These are phyloP conservation scores for Gastrophysa polygoni DNA, from an alignment of 2,888 invertebrate species.

Conservation along the genomic window DNA sequence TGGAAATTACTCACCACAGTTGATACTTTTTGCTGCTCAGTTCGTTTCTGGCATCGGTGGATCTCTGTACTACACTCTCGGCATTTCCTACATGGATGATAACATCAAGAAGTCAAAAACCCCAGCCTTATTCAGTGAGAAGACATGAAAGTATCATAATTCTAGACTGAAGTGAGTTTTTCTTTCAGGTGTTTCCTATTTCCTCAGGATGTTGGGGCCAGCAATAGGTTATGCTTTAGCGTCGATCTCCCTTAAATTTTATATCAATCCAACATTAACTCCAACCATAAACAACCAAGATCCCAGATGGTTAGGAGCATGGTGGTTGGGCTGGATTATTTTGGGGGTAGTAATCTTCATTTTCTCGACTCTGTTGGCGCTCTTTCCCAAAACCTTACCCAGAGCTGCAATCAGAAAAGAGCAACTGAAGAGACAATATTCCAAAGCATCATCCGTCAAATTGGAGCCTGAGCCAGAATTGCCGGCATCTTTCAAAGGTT, in stretches of 20 bases:
- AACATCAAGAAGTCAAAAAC: conserved; percentile 77
- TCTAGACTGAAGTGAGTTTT: not conserved
- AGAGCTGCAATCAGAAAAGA: conserved; percentile 66
- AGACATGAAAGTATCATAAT: not conserved
- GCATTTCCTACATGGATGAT: conserved; percentile 77
- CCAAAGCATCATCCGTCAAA: conserved; percentile 34
- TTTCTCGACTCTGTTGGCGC: conserved; percentile 66
- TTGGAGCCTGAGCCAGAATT: conserved; percentile 47
- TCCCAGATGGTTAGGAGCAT: conserved; percentile 82
- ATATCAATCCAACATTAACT: conserved; percentile 68
- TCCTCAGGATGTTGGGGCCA: conserved; percentile 72
- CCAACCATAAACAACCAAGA: conserved; percentile 70
- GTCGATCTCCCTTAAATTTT: conserved; percentile 68
- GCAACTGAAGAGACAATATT: conserved; percentile 45
- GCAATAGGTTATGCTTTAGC: conserved; percentile 71
- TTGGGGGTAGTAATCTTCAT: conserved; percentile 65
- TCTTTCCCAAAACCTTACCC: conserved; percentile 74
- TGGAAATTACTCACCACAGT: conserved; percentile 65
- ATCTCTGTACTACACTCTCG: conserved; percentile 71
- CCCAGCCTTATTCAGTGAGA: conserved; percentile 71
- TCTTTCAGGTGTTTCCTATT: conserved; percentile 67
- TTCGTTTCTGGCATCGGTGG: conserved; percentile 75
- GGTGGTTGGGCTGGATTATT: conserved; percentile 80
- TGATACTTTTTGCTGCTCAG: conserved; percentile 70
- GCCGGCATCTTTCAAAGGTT: conserved; percentile 57